Evolutionary conservation across 2,113 vertebrate genomes (phyloP), one percentile per base, ranked within the genome.

Genomic region (Papio anubis): DNA sequence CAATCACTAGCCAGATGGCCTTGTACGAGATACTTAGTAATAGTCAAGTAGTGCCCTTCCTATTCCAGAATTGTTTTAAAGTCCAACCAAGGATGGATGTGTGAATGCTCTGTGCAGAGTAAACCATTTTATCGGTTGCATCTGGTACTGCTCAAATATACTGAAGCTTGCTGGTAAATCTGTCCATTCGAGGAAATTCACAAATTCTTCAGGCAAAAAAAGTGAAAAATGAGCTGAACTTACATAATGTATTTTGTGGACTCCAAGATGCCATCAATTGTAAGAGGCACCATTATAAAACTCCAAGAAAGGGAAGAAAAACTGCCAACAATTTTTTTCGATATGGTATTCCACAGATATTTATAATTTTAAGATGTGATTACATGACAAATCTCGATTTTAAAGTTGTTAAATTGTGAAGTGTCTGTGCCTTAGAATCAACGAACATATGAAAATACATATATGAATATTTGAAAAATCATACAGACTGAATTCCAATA

Each of bases 171-270:
- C 75, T 75, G 75, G 50, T 75, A 68, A 86, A 82, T 80, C 45
- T 79, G 30, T 30, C 43, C 23, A 38, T 17, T 68, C 38, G 30
- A 82, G 48, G 50, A 90, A 89, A 95, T 38, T 32, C 11, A 57
- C 40, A 92, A 92, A 75, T 50, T 79, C 72, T 93, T 83, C 55
- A 82, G 27, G 52, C 72, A 93, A 96, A 91, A 64, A 35, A 86
- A 95, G 18, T 45, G 43, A 91, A 93, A 88, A 68, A 78, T 45
- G 68, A 87, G 59, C 10, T 83, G 78, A 61, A 73, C 8, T 25
- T 82, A 90, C 16, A 32, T 68, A 75, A 59, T 16, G 21, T 97
- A 81, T 61, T 92, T 52, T 90, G 64, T 78, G 72, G 72, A 55
- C 40, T 79, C 40, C 20, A 75, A 64, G 40, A 96, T 55, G 50